These are phyloP conservation scores for Penaeus japonicus DNA, from an alignment of 1,140 invertebrate genomes.

Conservation along the genomic window DNA sequence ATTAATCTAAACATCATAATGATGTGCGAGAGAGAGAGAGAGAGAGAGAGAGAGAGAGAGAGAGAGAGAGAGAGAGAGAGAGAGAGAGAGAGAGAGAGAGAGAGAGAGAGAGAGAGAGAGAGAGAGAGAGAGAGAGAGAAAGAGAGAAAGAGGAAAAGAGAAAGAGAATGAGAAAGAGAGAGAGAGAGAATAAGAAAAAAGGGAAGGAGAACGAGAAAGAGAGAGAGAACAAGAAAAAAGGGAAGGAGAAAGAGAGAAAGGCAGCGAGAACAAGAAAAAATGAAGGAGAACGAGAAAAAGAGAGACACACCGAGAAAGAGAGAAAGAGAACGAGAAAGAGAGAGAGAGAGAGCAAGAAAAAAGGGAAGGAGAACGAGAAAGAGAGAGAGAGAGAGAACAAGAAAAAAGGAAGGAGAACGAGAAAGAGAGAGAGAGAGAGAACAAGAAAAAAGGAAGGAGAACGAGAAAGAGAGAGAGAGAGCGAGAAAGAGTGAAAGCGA, in stretches of 20 bases:
- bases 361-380: not conserved
- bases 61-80: too few species aligned
- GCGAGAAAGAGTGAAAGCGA: not conserved
- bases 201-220: not conserved
- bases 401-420: not conserved
- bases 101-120: not conserved
- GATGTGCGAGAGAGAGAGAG: too few species aligned
- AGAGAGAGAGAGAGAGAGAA: not conserved
- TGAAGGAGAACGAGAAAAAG: not conserved
- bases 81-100: not conserved
- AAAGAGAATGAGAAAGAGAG: too few species aligned
- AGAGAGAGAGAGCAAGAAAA: not conserved
- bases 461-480: not conserved
- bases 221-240: not conserved
- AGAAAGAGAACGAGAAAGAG: too few species aligned
- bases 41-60: too few species aligned
- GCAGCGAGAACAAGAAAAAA: not conserved
- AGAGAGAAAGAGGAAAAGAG: not conserved
- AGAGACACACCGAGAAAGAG: not conserved
- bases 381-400: constrained; percentile 10
- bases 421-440: not conserved
- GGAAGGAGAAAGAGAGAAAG: not conserved
- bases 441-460: not conserved
- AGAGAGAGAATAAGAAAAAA: not conserved
- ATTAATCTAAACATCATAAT: too few species aligned